Evolutionary conservation across 2,113 vertebrate species (phyloP), one percentile per base, ranked within the genome.

Genomic region (Ondatra zibethicus): DNA sequence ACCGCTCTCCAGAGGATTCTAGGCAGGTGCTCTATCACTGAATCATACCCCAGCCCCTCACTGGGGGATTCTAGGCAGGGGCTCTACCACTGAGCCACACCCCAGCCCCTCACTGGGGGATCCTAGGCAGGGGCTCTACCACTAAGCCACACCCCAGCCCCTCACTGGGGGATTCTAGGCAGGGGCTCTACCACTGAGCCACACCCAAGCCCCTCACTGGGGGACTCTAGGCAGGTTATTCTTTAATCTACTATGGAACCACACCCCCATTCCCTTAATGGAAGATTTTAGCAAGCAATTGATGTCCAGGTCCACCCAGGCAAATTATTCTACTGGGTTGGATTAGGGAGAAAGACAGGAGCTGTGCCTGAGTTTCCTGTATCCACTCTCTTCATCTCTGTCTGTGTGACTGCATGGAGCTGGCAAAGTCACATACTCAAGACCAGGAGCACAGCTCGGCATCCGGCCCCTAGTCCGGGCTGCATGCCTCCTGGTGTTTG

Each of bases 301-400:
- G 0, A 90, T 93, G 27, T 92, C 47, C n/a, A 27, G 90, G 72
- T 66, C 72, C 75, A 68, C 82, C 61, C 70, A 39, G 42, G 65
- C 90, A 82, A 77, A 47, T 88, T 89, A 90, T 93, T 86, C 96
- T 97, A 78, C 72, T 95, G 93, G 66, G 91, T 92, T 76, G 95
- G 65, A 78, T 96, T 33, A 91, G 89, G 85, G 96, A 80, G 39
- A 86, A 72, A 96, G 91, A 55, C 29, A 89, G 61, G 93, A 73
- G 58, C 29, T 77, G 75, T 12, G 0, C 50, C 33, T 58, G 3
- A 70, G 70, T 58, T 52, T 91, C 89, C 94, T 33, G 63, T 96
- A 42, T 75, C 93, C 13, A 0, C 31, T 86, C 73, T 70, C 92
- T 96, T 61, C 33, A 11, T 52, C 75, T 91, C 95, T n/a, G 17